Evolutionary conservation across 2,113 vertebrate species (phyloP), one percentile per base, ranked within the genome.

Genomic region (Paramormyrops kingsleyae): DNA sequence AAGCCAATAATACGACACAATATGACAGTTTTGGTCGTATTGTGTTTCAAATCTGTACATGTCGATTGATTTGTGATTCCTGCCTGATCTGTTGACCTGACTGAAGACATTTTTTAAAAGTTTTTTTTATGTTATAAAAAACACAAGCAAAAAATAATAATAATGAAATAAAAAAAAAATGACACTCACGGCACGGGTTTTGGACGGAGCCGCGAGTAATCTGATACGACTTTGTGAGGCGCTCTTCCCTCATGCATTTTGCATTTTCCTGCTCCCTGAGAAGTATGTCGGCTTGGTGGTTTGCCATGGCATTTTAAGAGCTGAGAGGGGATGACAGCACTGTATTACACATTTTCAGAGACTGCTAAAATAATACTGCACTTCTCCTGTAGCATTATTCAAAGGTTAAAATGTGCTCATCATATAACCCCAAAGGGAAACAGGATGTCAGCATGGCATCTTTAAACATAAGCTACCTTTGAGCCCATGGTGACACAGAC

Each of bases 391-490:
- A 77, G 31, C 74, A 56, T 83, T 89, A 80, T 89, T 89, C 88
- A 89, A 89, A 89, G 88, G 88, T 83, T 83, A 89, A 83, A 89
- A 56, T 83, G 87, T 66, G 87, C 56, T 27, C 87, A 42, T 62
- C 9, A 44, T 88, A 66, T 59, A 88, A 62, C 17, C 83, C 56
- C 53, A 27, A 66, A 88, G 56, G 87, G 56, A 88, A 44, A 21
- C 52, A 62, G 87, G 87, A 46, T 44, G 35, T 39, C 52, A 44
- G 9, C 31, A 15, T 0, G 39, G 46, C 53, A 88, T 62, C 87
- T 19, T 46, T 44, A 66, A n/a, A 35, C 53, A 62, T 59, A 62
- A 44, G 56, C 53, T 21, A 35, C 8, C 8, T 27, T 50, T 62
- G 39, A 35, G 31, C 15, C n/a, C 21, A 35, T 21, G 39, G 56